Conservation (phyloP, 2,888 invertebrate genomes). For the Melieria omissa region DNA sequence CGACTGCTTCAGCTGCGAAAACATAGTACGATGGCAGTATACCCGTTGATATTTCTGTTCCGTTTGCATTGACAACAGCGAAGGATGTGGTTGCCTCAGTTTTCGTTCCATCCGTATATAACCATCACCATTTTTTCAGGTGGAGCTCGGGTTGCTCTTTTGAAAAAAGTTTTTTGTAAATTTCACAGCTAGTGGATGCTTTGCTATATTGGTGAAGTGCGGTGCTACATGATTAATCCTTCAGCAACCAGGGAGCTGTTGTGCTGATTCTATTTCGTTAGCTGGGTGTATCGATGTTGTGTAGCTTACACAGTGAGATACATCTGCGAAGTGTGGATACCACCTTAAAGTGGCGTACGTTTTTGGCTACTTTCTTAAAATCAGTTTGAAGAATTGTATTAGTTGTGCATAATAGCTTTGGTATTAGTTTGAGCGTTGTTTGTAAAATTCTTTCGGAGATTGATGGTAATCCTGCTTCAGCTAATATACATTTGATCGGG, state of each 20-base stretch:
- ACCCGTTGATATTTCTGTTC: background rate
- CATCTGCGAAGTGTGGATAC: background rate
- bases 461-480: constrained; percentile 2
- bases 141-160: background rate
- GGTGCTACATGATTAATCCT: background rate
- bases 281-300: background rate
- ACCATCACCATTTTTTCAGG: background rate
- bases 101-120: constrained; percentile 3
- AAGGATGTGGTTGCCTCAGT: background rate
- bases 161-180: background rate
- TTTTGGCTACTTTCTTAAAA: background rate
- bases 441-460: background rate
- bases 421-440: background rate
- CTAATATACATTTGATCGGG: constrained; percentile 1
- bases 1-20: constrained; percentile 3
- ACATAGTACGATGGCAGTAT: background rate
- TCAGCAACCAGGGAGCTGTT: background rate
- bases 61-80: background rate
- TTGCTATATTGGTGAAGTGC: background rate
- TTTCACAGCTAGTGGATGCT: background rate
- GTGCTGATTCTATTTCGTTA: background rate
- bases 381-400: constrained; percentile 1
- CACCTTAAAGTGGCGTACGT: background rate
- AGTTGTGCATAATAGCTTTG: background rate
- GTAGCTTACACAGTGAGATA: background rate